Evolutionary conservation across 37 sponge, comb jelly and placozoan genomes (phyloP).

Genomic region (Axinella damicornis): DNA sequence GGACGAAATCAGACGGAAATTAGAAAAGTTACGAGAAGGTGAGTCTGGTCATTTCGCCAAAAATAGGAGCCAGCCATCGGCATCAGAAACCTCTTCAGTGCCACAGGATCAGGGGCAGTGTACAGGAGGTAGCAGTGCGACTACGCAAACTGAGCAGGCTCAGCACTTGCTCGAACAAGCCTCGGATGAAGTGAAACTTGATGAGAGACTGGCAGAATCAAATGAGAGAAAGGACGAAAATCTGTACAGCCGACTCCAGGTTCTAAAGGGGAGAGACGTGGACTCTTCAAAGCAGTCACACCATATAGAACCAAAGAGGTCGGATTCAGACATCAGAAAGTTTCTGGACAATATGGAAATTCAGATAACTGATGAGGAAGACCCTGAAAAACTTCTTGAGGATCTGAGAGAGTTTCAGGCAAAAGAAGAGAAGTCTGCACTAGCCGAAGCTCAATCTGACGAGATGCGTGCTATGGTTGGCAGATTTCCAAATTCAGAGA

Average conservation of each 20-base stretch:
- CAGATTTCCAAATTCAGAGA: constrained; percentile 22
- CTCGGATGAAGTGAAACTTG: constrained; percentile 63
- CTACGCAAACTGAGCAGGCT: constrained; percentile 56
- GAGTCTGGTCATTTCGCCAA: too few species aligned
- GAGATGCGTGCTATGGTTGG: constrained; percentile 30
- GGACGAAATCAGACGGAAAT: constrained; percentile 19
- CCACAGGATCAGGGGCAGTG: background rate
- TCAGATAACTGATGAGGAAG: constrained; percentile 7
- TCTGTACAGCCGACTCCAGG: constrained; percentile 15
- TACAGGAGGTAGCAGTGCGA: too few species aligned
- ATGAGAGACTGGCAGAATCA: constrained; percentile 17
- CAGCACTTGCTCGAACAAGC: constrained; percentile 64
- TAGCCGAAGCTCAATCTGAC: constrained; percentile 21
- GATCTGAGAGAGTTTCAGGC: constrained; percentile 43
- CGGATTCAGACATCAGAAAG: background rate
- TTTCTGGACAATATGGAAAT: constrained; percentile 42
- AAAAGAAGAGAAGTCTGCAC: constrained; percentile 5
- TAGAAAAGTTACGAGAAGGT: constrained; percentile 31
- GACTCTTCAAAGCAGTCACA: too few species aligned
- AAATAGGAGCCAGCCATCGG: background rate
- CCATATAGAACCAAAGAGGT: background rate
- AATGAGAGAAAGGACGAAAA: constrained; percentile 30
- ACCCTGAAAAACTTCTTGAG: constrained; percentile 57
- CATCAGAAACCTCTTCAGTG: background rate
- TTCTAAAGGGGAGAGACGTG: constrained; percentile 15